Evolutionary conservation across 1,140 invertebrate genomes (phyloP).

Genomic region (Lucilia cuprina): DNA sequence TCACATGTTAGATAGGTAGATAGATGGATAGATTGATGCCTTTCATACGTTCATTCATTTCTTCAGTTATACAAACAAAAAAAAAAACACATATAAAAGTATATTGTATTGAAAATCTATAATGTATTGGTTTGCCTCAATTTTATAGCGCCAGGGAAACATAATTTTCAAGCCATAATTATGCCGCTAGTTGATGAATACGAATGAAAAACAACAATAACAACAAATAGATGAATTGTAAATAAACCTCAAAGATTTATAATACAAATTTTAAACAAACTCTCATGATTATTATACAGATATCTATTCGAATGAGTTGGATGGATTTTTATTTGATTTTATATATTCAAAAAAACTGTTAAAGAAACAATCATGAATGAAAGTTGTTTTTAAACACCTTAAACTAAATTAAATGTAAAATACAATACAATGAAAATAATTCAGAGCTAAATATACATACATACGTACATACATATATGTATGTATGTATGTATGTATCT

Average conservation of each 20-base stretch:
- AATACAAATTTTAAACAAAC: neutral
- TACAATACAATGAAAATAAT: neutral
- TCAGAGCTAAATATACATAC: neutral
- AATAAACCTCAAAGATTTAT: neutral
- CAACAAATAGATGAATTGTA: neutral
- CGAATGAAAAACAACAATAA: neutral
- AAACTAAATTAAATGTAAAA: neutral
- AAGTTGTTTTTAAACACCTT: slow-evolving; percentile 5
- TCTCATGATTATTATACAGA: neutral
- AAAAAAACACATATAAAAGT: neutral
- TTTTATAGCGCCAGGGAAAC: slow-evolving; percentile 13
- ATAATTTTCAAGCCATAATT: neutral
- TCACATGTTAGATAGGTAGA: neutral
- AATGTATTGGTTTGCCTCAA: neutral
- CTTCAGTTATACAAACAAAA: neutral
- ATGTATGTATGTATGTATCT: neutral
- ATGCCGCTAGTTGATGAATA: slow-evolving; percentile 5
- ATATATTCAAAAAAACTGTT: neutral
- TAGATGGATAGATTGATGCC: too few species aligned
- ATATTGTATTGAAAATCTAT: neutral
- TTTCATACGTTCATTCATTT: neutral
- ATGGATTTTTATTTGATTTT: neutral
- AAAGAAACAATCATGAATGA: slow-evolving; percentile 8
- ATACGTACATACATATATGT: neutral
- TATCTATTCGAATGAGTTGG: too few species aligned